phyloP scores from a whole-genome alignment of 1,140 invertebrate genomes.

The Hylaeus volcanicus region DNA sequence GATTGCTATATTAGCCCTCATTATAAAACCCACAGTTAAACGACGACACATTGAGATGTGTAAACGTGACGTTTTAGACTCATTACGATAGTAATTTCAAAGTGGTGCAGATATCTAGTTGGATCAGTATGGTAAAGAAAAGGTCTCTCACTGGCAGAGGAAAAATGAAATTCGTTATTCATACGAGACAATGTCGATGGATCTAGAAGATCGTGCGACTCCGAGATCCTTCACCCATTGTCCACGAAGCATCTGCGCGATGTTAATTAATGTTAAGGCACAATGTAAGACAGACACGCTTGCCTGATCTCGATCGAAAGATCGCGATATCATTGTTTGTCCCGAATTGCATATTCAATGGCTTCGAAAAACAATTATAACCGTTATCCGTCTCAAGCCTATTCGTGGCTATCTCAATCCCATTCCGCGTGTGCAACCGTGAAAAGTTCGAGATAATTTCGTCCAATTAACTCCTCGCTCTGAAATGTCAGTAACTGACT shows the following conservation, averaged over 20 bases:
- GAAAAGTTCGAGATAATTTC: constrained; percentile 16
- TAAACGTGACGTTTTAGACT: too few relatives aligned
- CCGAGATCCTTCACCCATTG: constrained; percentile 14
- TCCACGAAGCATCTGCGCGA: constrained; percentile 15
- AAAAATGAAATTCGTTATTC: too few relatives aligned
- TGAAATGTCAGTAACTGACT: not conserved
- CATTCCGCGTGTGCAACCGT: not conserved
- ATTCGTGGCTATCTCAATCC: constrained; percentile 26
- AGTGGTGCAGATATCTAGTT: too few relatives aligned
- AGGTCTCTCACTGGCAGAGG: too few relatives aligned
- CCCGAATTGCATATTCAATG: constrained; percentile 27
- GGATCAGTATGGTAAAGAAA: too few relatives aligned
- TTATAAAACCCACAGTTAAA: too few relatives aligned
- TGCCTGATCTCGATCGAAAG: constrained; percentile 1
- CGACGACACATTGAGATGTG: too few relatives aligned
- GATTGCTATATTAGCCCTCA: too few relatives aligned
- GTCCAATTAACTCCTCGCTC: constrained; percentile 8
- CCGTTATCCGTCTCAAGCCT: constrained; percentile 17
- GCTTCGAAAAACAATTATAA: constrained; percentile 43
- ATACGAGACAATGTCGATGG: not conserved
- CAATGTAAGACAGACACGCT: constrained; percentile 2
- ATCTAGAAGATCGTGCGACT: constrained; percentile 13
- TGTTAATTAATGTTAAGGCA: constrained; percentile 39
- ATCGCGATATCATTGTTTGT: constrained; percentile 38
- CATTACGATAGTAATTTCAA: too few relatives aligned